Evolutionary conservation across 2,797 vertebrate species (phyloP), one percentile per base, ranked within the genome.

Genomic region (Notolabrus celidotus): DNA sequence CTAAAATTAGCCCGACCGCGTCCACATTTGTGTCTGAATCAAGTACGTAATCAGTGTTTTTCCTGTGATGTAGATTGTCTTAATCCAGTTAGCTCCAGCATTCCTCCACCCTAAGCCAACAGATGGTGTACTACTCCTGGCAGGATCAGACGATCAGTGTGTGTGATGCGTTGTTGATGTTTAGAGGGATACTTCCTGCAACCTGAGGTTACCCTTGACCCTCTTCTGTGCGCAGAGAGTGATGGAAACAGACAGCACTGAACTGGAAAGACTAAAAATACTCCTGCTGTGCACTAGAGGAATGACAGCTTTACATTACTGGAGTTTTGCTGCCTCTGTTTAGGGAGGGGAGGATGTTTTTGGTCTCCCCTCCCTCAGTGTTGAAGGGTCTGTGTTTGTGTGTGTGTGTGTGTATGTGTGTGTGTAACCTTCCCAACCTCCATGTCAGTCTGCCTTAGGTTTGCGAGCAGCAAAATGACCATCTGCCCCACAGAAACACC

Each of bases 391-490:
- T 5, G 29, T 36, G 22, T n/a, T n/a, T n/a, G n/a, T 41, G 3
- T 17, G 7, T 31, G 43, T 45, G 49, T 76, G 23, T 43, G 31
- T 38, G 29, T 43, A 31, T 38, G 29, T 41, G 3, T 17, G 7
- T 38, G 43, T 47, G 54, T 77, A 46, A 58, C 49, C 57, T 47
- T 49, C 42, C 46, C 55, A 2, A 5, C 36, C 33, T 53, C 25
- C 23, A 22, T 55, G 67, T 61, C 65, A 60, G 22, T 47, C 41
- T 20, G 53, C 39, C 41, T 79, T 72, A 64, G 52, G 14, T 33
- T 41, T 31, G 54, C 52, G 20, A 9, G 10, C 42, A 49, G 17
- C 45, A 45, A 42, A 50, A 20, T 31, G 54, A 43, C 69, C 69
- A 67, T 74, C 67, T 73, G 60, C 31, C 59, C 59, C 20, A 15